Percentiles rank a stretch among this genome's conserved stretches.
phyloP scores from a whole-genome alignment of 2,797 vertebrate genomes.

The Gallinago nigripennis region DNA sequence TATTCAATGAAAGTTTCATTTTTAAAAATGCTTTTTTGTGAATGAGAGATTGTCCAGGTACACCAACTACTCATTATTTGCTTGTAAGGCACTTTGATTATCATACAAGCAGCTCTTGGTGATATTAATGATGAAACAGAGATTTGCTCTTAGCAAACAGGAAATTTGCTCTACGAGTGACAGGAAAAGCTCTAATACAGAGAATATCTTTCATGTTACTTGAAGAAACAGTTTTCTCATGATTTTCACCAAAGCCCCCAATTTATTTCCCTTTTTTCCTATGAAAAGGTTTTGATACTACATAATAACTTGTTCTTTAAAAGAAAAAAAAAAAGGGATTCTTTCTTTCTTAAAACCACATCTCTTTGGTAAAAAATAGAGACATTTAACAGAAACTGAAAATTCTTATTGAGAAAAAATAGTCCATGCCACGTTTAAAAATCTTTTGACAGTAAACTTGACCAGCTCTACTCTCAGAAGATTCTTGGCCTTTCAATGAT shows the following conservation, averaged over 20 bases:
- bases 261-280: not conserved
- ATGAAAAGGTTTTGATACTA: not conserved
- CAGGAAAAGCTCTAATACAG: not conserved
- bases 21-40: constrained; percentile 3
- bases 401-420: not conserved
- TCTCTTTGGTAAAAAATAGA: not conserved
- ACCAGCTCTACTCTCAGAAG: not conserved
- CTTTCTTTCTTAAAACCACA: not conserved
- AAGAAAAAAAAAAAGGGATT: not conserved
- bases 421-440: not conserved
- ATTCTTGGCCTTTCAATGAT: not conserved
- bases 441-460: not conserved
- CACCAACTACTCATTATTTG: not conserved
- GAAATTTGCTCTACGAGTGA: not conserved
- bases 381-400: not conserved
- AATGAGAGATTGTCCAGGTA: not conserved
- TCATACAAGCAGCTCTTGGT: not conserved
- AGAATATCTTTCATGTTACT: not conserved
- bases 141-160: not conserved
- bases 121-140: constrained; percentile 1
- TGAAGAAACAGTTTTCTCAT: not conserved
- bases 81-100: not conserved
- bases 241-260: not conserved
- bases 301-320: not conserved
- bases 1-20: not conserved